These are phyloP conservation scores for Cheilosia pagana DNA, from an alignment of 2,888 invertebrate genomes.

Conservation along the genomic window DNA sequence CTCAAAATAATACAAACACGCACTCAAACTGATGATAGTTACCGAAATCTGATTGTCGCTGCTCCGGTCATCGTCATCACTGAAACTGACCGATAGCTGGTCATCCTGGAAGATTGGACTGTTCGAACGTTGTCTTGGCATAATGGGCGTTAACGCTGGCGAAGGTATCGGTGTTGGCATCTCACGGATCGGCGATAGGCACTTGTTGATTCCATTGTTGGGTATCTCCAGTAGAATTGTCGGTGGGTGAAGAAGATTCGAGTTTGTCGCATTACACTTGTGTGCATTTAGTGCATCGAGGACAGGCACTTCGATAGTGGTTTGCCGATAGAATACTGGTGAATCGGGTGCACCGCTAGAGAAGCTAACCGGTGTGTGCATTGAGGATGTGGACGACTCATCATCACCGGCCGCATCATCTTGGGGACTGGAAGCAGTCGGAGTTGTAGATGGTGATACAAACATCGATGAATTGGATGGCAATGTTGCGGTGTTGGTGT, in stretches of 20 bases:
- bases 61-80: constrained; percentile 83
- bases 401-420: constrained; percentile 89
- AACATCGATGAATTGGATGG: constrained; percentile 84
- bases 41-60: constrained; percentile 78
- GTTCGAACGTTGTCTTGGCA: constrained; percentile 83
- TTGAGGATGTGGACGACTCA: constrained; percentile 88
- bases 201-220: constrained; percentile 87
- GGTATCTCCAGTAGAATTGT: constrained; percentile 91
- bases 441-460: constrained; percentile 88
- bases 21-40: constrained; percentile 68
- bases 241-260: constrained; percentile 88
- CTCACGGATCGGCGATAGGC: constrained; percentile 91
- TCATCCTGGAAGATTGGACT: constrained; percentile 79
- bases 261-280: constrained; percentile 84
- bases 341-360: constrained; percentile 87
- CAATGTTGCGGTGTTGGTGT: constrained; percentile 83
- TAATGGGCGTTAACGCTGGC: constrained; percentile 88
- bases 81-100: constrained; percentile 80
- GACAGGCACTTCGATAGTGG: constrained; percentile 86
- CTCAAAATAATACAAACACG: constrained; percentile 1
- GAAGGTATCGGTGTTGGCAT: constrained; percentile 90
- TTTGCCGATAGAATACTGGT: constrained; percentile 84
- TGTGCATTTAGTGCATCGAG: constrained; percentile 88
- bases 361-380: constrained; percentile 86
- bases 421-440: constrained; percentile 90